Evolutionary conservation across 2,113 vertebrate genomes (phyloP).

Genomic region (Madoqua kirkii): DNA sequence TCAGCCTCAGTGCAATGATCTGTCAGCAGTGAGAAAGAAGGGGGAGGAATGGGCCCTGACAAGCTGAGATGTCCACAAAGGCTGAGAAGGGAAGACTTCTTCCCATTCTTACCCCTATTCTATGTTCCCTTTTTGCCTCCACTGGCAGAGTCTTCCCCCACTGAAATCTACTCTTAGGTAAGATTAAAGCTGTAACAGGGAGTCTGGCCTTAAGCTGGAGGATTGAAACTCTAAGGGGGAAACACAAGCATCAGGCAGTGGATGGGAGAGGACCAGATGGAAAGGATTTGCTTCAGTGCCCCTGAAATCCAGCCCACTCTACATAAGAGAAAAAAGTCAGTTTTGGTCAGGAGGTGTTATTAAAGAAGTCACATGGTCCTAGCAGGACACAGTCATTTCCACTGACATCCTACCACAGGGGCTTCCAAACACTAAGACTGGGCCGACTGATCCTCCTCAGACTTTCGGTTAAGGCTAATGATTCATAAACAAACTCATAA

Average conservation of each 20-base stretch:
- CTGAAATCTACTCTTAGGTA: background rate
- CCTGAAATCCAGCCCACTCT: background rate
- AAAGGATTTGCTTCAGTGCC: background rate
- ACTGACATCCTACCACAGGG: background rate
- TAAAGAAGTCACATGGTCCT: background rate
- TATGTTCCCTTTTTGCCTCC: background rate
- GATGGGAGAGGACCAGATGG: background rate
- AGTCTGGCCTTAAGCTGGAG: background rate
- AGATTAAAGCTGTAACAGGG: background rate
- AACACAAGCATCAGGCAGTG: background rate
- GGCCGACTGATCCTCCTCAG: background rate
- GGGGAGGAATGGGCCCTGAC: background rate
- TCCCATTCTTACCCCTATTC: background rate
- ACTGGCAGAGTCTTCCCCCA: background rate
- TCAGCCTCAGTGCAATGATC: background rate
- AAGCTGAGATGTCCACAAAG: background rate
- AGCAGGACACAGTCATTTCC: background rate
- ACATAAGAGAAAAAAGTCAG: background rate
- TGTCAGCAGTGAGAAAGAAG: background rate
- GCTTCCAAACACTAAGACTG: background rate
- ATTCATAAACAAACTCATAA: background rate
- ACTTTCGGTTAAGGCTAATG: background rate
- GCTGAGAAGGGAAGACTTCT: background rate
- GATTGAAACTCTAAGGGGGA: background rate
- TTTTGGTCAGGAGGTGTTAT: background rate